These are phyloP conservation scores for Loriculus beryllinus DNA, from an alignment of 2,797 vertebrate genomes.

Conservation along the genomic window DNA sequence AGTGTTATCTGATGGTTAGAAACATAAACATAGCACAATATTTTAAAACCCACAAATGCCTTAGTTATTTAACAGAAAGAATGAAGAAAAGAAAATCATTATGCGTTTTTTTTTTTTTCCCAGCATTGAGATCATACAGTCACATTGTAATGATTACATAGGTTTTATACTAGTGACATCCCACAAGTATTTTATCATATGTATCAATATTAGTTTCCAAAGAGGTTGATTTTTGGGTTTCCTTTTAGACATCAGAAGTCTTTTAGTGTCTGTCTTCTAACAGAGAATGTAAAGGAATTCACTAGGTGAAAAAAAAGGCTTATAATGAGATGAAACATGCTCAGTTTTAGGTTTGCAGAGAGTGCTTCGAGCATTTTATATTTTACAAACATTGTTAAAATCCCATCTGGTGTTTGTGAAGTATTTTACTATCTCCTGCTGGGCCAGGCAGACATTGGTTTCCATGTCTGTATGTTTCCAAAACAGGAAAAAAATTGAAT, in stretches of 20 bases:
- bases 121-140: background rate
- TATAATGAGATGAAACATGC: slow-evolving; percentile 57
- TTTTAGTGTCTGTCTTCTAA: background rate
- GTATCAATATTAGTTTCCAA: background rate
- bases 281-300: slow-evolving; percentile 27
- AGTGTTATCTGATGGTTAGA: slow-evolving; percentile 31
- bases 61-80: background rate
- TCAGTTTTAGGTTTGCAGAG: slow-evolving; percentile 60
- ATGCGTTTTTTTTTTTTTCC: background rate
- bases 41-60: background rate
- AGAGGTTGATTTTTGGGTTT: background rate
- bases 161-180: background rate
- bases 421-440: slow-evolving; percentile 76
- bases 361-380: slow-evolving; percentile 54
- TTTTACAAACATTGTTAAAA: slow-evolving; percentile 71
- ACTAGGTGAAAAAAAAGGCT: slow-evolving; percentile 50
- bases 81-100: background rate
- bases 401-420: slow-evolving; percentile 77
- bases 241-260: slow-evolving; percentile 8
- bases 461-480: slow-evolving; percentile 71
- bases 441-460: slow-evolving; percentile 72
- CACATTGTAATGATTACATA: background rate
- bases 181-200: background rate
- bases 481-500: slow-evolving; percentile 69
- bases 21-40: background rate